Percentiles rank a stretch among this genome's conserved stretches.
Conservation (phyloP, 2,113 vertebrate species). For the Onychostruthus taczanowskii region DNA sequence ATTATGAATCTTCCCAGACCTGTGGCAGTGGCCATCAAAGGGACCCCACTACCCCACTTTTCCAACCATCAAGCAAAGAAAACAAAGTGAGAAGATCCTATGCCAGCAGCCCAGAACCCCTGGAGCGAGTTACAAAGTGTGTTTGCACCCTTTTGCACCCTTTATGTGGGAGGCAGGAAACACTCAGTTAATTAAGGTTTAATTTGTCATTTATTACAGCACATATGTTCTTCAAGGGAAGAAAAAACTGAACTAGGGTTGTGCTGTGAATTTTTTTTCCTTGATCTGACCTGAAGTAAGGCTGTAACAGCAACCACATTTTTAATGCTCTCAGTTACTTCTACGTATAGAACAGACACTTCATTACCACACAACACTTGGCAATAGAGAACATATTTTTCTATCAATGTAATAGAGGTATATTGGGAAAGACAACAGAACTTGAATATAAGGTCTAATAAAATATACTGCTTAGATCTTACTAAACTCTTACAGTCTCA, state of each 20-base stretch:
- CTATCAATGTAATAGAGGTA: background rate
- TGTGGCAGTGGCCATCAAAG: accelerated
- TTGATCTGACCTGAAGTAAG: background rate
- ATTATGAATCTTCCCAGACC: background rate
- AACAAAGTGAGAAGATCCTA: background rate
- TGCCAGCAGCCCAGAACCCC: background rate
- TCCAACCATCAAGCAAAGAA: background rate
- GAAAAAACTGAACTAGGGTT: background rate
- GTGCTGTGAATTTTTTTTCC: background rate
- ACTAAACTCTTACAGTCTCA: background rate
- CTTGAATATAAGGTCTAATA: background rate
- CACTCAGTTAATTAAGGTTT: background rate
- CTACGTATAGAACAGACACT: background rate
- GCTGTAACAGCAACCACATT: background rate
- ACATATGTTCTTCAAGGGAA: background rate
- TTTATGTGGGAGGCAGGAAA: background rate
- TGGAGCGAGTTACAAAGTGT: background rate
- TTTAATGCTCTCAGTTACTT: background rate
- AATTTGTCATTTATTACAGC: background rate
- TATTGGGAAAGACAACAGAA: conserved; percentile 4
- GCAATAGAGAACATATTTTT: background rate
- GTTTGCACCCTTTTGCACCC: no score
- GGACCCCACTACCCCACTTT: background rate
- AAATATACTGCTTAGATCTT: background rate
- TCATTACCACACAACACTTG: background rate